phyloP scores from a whole-genome alignment of 2,113 vertebrate genomes.

The Tragelaphus scriptus region DNA sequence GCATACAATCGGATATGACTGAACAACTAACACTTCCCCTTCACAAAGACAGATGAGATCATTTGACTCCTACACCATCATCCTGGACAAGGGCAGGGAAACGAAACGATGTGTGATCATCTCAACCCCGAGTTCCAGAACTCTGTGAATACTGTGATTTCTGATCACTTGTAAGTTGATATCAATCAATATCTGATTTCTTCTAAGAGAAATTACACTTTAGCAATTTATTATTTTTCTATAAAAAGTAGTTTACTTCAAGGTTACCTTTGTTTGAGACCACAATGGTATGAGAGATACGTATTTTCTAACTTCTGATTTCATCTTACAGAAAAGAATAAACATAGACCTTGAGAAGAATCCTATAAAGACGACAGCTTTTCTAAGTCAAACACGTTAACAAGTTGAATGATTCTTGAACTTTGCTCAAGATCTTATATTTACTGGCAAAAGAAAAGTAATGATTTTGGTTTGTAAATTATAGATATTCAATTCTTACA shows the following conservation, averaged over 20 bases:
- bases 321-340: neutral
- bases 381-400: neutral
- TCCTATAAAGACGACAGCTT: neutral
- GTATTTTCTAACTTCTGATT: neutral
- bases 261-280: neutral
- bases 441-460: neutral
- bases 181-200: neutral
- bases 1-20: fast-evolving
- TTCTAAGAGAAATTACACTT: neutral
- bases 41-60: neutral
- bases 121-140: neutral
- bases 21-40: neutral
- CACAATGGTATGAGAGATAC: neutral
- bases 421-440: neutral
- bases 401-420: neutral
- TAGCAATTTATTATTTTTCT: neutral
- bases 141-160: neutral
- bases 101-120: neutral
- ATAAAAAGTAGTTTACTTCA: neutral
- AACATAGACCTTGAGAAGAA: neutral
- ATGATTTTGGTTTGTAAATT: neutral
- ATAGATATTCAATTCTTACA: neutral
- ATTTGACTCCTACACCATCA: neutral
- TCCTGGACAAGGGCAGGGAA: neutral
- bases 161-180: neutral